A percentile compares a stretch with the other conserved stretches of the same genome.
These are phyloP conservation scores for Empis livida DNA, from an alignment of 2,888 invertebrate species.

Conservation along the genomic window DNA sequence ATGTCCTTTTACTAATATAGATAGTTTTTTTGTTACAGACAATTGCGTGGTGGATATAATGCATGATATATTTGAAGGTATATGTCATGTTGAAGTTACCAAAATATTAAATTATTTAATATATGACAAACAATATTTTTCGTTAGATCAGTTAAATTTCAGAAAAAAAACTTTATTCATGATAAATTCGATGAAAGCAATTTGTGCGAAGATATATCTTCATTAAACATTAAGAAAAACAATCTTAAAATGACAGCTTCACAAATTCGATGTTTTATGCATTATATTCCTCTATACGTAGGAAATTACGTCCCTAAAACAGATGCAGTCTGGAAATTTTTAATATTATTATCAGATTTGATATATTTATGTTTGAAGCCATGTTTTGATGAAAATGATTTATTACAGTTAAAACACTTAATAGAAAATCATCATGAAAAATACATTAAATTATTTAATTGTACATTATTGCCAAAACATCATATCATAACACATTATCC, in stretches of 20 bases:
- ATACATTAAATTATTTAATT: neutral
- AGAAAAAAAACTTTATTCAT: neutral
- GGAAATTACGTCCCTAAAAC: neutral
- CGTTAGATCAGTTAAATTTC: neutral
- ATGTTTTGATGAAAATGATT: neutral
- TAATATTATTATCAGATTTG: neutral
- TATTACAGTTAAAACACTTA: neutral
- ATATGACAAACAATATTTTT: neutral
- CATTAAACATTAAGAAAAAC: neutral
- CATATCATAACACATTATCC: neutral
- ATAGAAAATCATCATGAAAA: neutral
- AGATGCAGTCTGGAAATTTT: neutral
- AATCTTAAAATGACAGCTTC: neutral
- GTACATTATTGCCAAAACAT: neutral
- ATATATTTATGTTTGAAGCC: neutral
- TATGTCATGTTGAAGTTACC: neutral
- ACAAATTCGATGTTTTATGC: neutral
- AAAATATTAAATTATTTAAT: conserved; percentile 1
- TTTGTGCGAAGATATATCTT: neutral
- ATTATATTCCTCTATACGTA: neutral
- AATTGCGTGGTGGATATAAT: neutral
- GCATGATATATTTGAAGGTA: conserved; percentile 2
- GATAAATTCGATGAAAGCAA: neutral
- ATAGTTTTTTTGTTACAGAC: neutral
- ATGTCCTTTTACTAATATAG: neutral